Evolutionary conservation across 2,888 invertebrate species (phyloP).

Genomic region (Pimpla rufipes): DNA sequence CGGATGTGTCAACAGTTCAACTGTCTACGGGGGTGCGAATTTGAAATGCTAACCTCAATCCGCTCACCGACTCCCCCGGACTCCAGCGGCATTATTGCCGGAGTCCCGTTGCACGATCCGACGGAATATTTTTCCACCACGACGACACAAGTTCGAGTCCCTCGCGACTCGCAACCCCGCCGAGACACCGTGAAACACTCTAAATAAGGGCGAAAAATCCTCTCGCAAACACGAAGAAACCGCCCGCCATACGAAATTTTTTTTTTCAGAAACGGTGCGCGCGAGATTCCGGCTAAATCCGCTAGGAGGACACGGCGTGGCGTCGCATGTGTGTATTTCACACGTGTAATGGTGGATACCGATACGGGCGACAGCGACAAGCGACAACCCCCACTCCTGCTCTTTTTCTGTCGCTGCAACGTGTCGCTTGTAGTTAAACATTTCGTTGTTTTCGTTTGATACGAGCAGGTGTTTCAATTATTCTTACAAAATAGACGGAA

Average conservation of each 20-base stretch:
- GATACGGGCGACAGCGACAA: too few species aligned
- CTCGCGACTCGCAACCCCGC: constrained; percentile 22
- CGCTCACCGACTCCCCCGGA: constrained; percentile 86
- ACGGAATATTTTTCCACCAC: neutral
- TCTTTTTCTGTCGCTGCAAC: too few species aligned
- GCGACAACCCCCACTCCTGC: too few species aligned
- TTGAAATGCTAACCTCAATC: constrained; percentile 87
- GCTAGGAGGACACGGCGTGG: constrained; percentile 7
- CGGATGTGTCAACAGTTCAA: constrained; percentile 72
- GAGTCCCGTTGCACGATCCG: neutral
- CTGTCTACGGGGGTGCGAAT: constrained; percentile 43
- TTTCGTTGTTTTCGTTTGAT: too few species aligned
- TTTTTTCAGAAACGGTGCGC: neutral
- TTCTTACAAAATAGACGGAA: too few species aligned
- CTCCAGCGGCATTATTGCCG: constrained; percentile 80
- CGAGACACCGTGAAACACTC: constrained; percentile 34
- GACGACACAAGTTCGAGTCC: neutral
- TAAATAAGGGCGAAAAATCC: constrained; percentile 31
- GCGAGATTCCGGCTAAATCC: neutral
- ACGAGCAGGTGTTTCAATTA: too few species aligned
- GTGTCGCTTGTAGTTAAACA: too few species aligned
- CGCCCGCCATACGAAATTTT: constrained; percentile 56
- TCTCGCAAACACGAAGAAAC: constrained; percentile 60
- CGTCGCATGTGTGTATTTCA: too few species aligned
- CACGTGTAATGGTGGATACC: too few species aligned